Evolutionary conservation across 2,113 vertebrate species (phyloP).

Genomic region (Microcebus griseorufus): DNA sequence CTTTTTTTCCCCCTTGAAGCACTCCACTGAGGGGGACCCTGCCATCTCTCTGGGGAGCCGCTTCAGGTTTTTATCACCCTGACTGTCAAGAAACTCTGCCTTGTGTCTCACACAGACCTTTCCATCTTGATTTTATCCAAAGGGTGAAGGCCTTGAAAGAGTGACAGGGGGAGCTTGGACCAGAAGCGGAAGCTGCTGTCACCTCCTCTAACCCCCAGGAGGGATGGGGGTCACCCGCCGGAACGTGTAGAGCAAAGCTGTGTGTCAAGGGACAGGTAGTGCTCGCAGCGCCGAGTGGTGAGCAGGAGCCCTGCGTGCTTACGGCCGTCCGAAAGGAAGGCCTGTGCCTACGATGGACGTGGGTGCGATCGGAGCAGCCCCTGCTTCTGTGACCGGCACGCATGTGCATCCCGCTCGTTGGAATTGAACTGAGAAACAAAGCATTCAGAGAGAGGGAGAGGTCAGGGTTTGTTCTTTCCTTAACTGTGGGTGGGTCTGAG

Average conservation of each 20-base stretch:
- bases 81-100: slow-evolving; percentile 33
- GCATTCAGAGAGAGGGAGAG: not conserved
- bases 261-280: not conserved
- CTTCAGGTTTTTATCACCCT: slow-evolving; percentile 42
- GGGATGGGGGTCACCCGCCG: not conserved
- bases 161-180: not conserved
- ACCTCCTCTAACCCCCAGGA: not conserved
- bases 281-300: fast-evolving
- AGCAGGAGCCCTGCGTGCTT: fast-evolving
- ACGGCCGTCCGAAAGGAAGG: not conserved
- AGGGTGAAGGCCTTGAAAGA: not conserved
- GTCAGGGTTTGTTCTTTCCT: not conserved
- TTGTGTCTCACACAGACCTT: not conserved
- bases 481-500: not conserved
- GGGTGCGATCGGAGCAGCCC: not conserved
- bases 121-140: slow-evolving; percentile 48
- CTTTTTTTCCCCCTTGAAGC: not conserved
- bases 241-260: not conserved
- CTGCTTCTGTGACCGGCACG: not conserved
- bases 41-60: slow-evolving; percentile 17
- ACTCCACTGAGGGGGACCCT: not conserved
- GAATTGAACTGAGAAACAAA: not conserved
- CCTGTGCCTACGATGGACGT: too few species aligned
- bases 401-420: not conserved
- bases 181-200: not conserved